Percentiles rank a stretch among this genome's conserved stretches.
Evolutionary conservation across 2,113 vertebrate genomes (phyloP).

Genomic region (Crypturellus undulatus): DNA sequence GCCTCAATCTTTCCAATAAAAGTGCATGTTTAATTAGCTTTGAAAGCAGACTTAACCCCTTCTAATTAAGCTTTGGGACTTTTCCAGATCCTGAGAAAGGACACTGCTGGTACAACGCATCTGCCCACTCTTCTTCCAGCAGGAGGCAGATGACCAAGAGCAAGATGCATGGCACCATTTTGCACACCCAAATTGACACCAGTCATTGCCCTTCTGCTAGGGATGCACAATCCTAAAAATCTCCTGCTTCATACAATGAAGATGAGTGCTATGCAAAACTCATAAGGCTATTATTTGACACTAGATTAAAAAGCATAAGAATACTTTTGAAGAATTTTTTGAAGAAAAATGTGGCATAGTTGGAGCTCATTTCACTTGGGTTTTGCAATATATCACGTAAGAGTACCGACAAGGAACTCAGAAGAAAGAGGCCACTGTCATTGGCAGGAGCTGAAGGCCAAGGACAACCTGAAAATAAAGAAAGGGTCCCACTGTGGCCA

Average conservation of each 20-base stretch:
- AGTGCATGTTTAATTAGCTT: neutral
- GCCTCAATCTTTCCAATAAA: neutral
- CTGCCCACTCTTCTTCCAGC: conserved; percentile 29
- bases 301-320: neutral
- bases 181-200: neutral
- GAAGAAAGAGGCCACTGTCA: neutral
- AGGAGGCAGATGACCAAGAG: neutral
- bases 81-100: neutral
- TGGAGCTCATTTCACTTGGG: accelerated
- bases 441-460: neutral
- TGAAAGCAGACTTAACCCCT: neutral
- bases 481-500: neutral
- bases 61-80: neutral
- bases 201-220: neutral
- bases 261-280: neutral
- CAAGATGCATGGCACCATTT: neutral
- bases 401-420: neutral
- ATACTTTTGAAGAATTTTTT: neutral
- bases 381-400: neutral
- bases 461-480: neutral
- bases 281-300: neutral
- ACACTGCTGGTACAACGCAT: neutral
- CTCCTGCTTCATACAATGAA: neutral
- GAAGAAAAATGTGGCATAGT: neutral
- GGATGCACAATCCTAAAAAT: neutral